Evolutionary conservation across 1,140 invertebrate species (phyloP).

Genomic region (honey bee (Apis mellifera)): DNA sequence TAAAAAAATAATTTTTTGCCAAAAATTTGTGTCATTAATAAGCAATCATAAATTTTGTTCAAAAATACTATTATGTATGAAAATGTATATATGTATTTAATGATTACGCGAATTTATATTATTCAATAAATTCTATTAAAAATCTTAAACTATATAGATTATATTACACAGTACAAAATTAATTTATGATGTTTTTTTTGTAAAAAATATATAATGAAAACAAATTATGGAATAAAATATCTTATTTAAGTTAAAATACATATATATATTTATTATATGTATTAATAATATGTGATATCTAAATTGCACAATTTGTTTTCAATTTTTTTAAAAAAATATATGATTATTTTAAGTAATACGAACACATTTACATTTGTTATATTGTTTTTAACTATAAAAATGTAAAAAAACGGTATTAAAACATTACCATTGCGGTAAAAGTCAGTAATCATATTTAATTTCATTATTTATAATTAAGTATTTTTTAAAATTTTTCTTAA

Average conservation of each 20-base stretch:
- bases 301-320: conserved; percentile 16
- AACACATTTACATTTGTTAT: conserved; percentile 30
- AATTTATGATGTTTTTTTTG: conserved; percentile 2
- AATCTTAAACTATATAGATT: conserved; percentile 18
- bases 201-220: conserved; percentile 7
- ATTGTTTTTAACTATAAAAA: not conserved
- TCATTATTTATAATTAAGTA: conserved; percentile 19
- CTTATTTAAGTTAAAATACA: not conserved
- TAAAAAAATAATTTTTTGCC: conserved; percentile 9
- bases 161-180: conserved; percentile 15
- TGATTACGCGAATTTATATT: conserved; percentile 30
- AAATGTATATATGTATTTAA: conserved; percentile 41
- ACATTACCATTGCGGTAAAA: not conserved
- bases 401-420: conserved; percentile 5
- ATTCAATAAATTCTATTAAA: conserved; percentile 24
- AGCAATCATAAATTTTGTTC: conserved; percentile 4
- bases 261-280: not conserved
- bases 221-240: conserved; percentile 14
- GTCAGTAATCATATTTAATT: not conserved
- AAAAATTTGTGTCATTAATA: conserved; percentile 9
- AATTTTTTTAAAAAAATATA: conserved; percentile 38
- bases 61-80: conserved; percentile 38
- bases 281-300: not conserved
- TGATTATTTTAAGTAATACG: conserved; percentile 24
- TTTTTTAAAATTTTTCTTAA: not conserved